Percentiles rank a stretch among this genome's conserved stretches.
Evolutionary conservation across 2,113 vertebrate species (phyloP).

Genomic region (Scomber japonicus): DNA sequence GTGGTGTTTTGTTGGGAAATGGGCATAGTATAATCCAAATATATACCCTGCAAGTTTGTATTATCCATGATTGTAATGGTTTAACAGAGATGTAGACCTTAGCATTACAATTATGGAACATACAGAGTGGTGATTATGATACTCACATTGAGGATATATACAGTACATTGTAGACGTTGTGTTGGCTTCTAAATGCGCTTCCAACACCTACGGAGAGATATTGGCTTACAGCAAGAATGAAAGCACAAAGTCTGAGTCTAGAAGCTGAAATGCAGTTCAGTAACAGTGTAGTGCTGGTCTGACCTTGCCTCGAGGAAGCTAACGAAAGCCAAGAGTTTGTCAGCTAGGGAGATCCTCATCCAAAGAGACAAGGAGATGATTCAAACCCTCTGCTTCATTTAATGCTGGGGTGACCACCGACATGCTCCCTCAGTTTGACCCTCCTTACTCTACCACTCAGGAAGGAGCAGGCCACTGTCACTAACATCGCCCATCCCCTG

Average conservation of each 20-base stretch:
- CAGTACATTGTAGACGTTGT: background rate
- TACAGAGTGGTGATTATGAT: background rate
- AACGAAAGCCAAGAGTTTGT: slow-evolving; percentile 23
- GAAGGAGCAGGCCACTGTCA: slow-evolving; percentile 26
- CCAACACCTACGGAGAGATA: background rate
- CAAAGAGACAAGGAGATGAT: slow-evolving; percentile 61
- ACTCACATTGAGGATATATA: background rate
- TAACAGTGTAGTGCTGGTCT: slow-evolving; percentile 14
- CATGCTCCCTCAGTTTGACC: slow-evolving; percentile 32
- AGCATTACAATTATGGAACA: too few species aligned
- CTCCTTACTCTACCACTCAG: background rate
- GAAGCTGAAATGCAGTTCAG: background rate
- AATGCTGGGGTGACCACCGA: slow-evolving; percentile 42
- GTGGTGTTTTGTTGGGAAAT: too few species aligned
- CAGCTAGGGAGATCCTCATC: slow-evolving; percentile 43
- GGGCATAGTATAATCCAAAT: too few species aligned
- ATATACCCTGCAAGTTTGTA: too few species aligned
- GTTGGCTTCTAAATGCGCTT: too few species aligned
- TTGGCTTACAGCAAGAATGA: background rate
- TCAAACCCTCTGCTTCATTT: slow-evolving; percentile 66
- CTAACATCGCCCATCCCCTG: background rate
- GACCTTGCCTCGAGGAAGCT: slow-evolving; percentile 36
- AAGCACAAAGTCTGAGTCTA: background rate
- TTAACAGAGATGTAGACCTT: too few species aligned
- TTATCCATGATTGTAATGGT: too few species aligned